Evolutionary conservation across 2,797 vertebrate genomes (phyloP), one percentile per base, ranked within the genome.

Genomic region (Hephaestus fuliginosus): DNA sequence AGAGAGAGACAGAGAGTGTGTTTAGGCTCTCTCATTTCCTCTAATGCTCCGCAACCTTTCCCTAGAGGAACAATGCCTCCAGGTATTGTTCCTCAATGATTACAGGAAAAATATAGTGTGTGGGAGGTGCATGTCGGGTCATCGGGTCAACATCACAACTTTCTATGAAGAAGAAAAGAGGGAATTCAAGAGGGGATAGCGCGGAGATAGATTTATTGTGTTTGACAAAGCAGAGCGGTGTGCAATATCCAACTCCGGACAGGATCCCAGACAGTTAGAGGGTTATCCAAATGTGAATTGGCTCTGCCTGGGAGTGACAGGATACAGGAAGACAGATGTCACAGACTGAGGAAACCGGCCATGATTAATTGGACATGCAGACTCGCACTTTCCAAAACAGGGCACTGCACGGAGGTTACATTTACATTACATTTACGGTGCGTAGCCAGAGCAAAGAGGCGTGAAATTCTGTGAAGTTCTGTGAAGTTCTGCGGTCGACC

Each of bases 271-370:
- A 71, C 70, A 39, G 53, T 61, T 61, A 33, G 75, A 70, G 28
- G 58, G 62, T 80, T 67, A 61, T 87, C 62, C 76, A 76, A 75
- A 86, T 71, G 80, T 88, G 80, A 81, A 79, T 22, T 36, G 57
- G 63, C 53, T 85, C 36, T 70, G 79, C 39, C 51, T 74, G 75
- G 78, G 69, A 92, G 74, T 88, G 91, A 86, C 89, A 91, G 92
- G 91, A 94, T 92, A 86, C 93, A 92, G 90, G 89, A 92, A 93
- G 83, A 89, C 75, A 85, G 61, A 89, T 84, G 85, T 91, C 89
- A 83, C 71, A 80, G n/a, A 65, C 70, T n/a, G 81, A 91, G 91
- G 91, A 93, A 93, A 80, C 84, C 49, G 51, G 77, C 71, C 53
- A 30, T 78, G 55, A 90, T 90, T 88, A 74, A 91, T 86, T 3